Conservation (phyloP, 2,113 vertebrate genomes). For the Delphinus delphis region DNA sequence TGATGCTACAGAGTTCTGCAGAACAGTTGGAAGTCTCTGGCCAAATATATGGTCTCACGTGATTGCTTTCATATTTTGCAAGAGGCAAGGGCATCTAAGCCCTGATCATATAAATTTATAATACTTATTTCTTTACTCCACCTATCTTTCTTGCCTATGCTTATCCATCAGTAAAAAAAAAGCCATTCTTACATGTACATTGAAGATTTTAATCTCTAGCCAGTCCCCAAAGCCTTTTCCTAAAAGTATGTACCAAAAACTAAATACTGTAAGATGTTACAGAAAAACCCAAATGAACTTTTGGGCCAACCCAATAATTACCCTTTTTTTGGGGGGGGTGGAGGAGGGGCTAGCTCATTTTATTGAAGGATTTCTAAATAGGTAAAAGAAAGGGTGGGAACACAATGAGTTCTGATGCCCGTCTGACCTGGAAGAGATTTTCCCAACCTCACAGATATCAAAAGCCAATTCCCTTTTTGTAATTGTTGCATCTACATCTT, state of each 20-base stretch:
- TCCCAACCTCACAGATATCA: neutral
- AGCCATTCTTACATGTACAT: too few relatives aligned
- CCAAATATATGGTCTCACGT: neutral
- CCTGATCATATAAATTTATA: neutral
- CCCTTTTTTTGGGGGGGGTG: too few relatives aligned
- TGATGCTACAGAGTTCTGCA: neutral
- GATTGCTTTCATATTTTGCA: neutral
- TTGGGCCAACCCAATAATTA: too few relatives aligned
- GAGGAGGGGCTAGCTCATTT: neutral
- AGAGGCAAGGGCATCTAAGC: neutral
- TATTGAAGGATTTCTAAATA: neutral
- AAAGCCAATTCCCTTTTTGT: neutral
- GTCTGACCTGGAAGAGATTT: neutral
- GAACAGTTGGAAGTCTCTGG: neutral
- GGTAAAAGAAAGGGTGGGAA: neutral
- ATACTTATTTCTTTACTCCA: neutral
- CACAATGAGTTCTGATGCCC: neutral
- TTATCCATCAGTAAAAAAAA: neutral
- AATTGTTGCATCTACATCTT: neutral
- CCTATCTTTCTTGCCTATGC: neutral
- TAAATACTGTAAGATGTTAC: too few relatives aligned
- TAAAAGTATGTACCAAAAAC: too few relatives aligned
- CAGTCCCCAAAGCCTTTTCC: too few relatives aligned
- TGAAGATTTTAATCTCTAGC: too few relatives aligned
- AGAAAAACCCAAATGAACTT: too few relatives aligned